phyloP scores from a whole-genome alignment of 2,888 invertebrate species.

The Anticlea derivata region DNA sequence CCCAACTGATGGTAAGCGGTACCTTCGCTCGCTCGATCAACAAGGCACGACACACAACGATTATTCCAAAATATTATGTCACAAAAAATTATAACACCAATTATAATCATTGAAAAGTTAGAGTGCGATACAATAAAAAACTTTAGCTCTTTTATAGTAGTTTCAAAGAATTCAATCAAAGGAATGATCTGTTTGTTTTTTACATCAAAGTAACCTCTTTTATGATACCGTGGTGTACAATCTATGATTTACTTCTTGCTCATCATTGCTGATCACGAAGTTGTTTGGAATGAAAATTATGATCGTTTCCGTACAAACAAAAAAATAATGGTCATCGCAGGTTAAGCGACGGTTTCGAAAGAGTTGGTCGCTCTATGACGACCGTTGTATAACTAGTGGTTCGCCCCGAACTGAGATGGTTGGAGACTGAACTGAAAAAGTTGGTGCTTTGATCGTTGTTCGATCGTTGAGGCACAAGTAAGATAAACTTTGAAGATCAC shows the following conservation, averaged over 20 bases:
- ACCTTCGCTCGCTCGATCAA: no score
- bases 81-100: no score
- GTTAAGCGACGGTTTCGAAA: neutral
- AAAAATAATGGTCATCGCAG: conserved; percentile 10
- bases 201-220: neutral
- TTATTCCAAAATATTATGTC: no score
- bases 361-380: neutral
- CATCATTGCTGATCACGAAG: conserved; percentile 23
- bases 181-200: neutral
- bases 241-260: conserved; percentile 11
- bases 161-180: neutral
- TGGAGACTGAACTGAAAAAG: no score
- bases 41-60: no score
- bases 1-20: no score
- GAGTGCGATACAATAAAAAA: neutral
- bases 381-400: no score
- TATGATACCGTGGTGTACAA: neutral
- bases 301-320: conserved; percentile 25
- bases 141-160: neutral
- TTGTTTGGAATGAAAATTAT: conserved; percentile 19
- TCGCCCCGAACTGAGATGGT: no score
- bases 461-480: no score
- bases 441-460: no score
- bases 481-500: no score
- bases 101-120: no score